Base-by-base conservation (phyloP, 1,140 invertebrate genomes). In the Vanessa tameamea region DNA sequence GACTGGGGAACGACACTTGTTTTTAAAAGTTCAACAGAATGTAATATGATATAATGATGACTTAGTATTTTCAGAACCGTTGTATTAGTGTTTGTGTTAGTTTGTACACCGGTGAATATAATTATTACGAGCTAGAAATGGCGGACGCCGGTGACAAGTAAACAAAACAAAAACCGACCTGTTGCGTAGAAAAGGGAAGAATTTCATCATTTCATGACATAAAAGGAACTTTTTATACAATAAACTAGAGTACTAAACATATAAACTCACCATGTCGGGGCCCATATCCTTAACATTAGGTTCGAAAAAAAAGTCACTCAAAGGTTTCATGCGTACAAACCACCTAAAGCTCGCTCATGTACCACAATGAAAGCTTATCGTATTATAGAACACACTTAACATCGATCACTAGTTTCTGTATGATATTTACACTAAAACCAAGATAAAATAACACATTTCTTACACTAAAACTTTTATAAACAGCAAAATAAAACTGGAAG, bases 251-350 rank as follows among this genome's bases (percentile, higher is more conserved):
- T 64, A 76, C 83, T 72, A 74, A 80, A 73, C 69, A 51, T 61
- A 69, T 73, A 84, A 87, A 92, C 91, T 93, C 93, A 96, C 95
- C 95, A 96, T 96, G 93, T 95, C 95, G 89, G 95, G 95, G 93
- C 95, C 95, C 94, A 95, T 95, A 93, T 95, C 95, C 90, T 95
- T 95, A 95, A 95, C 95, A 93, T 95, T 94, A 91, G 94, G 92
- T 90, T 94, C 93, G 87, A 95, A 94, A 93, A 95, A 95, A 88
- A 95, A 94, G 88, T 95, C 94, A 94, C 94, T 94, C 94, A 95
- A 94, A 92, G 95, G 94, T 94, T 95, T 95, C 95, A 95, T 95
- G 88, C 94, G 94, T 94, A 94, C 89, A 87, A 87, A 87, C 82
- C 85, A 86, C 87, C 85, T 85, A 88, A 90, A 91, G 87, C 88